Base-by-base conservation (phyloP, 2,888 invertebrate genomes). In the Minunthozetes semirufus region DNA sequence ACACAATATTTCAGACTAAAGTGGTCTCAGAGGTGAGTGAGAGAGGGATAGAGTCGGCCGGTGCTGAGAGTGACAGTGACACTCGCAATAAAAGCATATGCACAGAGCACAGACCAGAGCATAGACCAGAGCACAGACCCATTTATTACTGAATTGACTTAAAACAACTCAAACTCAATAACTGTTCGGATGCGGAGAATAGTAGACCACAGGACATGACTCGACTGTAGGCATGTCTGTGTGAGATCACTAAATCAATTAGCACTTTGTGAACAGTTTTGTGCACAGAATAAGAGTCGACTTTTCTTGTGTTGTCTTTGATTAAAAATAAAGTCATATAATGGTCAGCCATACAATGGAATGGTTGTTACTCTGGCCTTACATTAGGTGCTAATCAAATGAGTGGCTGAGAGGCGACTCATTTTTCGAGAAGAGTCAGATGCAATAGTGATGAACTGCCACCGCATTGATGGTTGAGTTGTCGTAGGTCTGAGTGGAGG, bases 91-190 rank as follows among this genome's bases (percentile, higher is more conserved):
- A 19, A 38, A 19, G 9, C 38, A 66, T 27, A 63, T n/a, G n/a
- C n/a, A n/a, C 33, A 5, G 3, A 3, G 8, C 33, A 33, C 8
- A 3, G 22, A 68, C 33, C 13, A n/a, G n/a, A n/a, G 8, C 33
- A 33, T 8, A 33, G 33, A 33, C 33, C 33, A 5, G 3, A 3
- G 8, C 33, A 33, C 8, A 3, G 22, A 68, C 33, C 13, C 29
- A 68, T 46, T 68, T 42, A 46, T 68, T 46, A 13, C 22, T 22
- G n/a, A 68, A 38, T 68, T 68, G 68, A 68, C 68, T 68, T 8
- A 68, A 68, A 42, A 42, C 38, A 42, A 68, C 9, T 68, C 22
- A 38, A 66, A 42, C 33, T 68, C 33, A 68, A 42, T 68, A 5
- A 68, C 19, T 6, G 9, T 61, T 42, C 22, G 33, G 66, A 66